Conservation (phyloP, 53 echinoderm and acorn worm genomes). For the Paracentrotus lividus region DNA sequence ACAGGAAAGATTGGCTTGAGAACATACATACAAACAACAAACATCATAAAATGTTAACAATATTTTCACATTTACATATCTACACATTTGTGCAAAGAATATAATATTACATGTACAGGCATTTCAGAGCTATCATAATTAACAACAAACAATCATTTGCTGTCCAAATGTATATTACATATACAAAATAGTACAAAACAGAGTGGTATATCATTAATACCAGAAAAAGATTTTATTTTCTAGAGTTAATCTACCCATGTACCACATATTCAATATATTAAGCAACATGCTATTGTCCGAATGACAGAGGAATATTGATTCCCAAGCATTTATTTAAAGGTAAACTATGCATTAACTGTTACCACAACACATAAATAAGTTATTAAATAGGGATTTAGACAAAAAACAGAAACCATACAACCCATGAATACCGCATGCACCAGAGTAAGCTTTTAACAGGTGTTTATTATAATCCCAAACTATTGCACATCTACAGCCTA, state of each 20-base stretch:
- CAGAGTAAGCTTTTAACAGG: neutral
- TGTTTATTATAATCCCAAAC: neutral
- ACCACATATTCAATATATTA: neutral
- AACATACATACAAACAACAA: neutral
- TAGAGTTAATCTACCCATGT: neutral
- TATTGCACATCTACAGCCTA: constrained; percentile 40
- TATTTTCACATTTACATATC: neutral
- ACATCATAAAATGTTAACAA: neutral
- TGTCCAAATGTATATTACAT: neutral
- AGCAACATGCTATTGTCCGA: neutral
- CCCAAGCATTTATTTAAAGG: neutral
- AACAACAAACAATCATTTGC: neutral
- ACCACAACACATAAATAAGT: neutral
- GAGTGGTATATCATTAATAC: neutral
- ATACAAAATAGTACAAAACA: constrained; percentile 40
- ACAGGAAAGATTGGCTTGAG: neutral
- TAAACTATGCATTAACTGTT: neutral
- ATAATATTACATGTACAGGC: constrained; percentile 10
- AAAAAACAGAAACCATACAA: neutral
- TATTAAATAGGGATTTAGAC: constrained; percentile 19
- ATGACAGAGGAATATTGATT: neutral
- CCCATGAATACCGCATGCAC: constrained; percentile 37
- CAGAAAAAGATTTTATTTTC: too few species aligned
- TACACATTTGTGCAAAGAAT: neutral
- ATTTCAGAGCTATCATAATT: constrained; percentile 22